phyloP scores from a whole-genome alignment of 2,797 vertebrate species.

The Chaetodon trifasciatus region DNA sequence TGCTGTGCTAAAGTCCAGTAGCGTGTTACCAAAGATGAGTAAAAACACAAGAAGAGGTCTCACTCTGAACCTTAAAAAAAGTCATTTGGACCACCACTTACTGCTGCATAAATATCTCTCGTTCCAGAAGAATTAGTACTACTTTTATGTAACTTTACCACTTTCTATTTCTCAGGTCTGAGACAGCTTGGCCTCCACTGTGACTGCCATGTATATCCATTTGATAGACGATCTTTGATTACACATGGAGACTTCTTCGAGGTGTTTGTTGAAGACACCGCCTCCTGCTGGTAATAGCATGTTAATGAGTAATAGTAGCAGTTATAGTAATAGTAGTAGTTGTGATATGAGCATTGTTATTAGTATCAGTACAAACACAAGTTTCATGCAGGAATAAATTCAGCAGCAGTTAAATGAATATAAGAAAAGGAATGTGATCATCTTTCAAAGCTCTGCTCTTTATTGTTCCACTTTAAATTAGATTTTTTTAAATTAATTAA shows the following conservation, averaged over 20 bases:
- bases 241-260: constrained; percentile 46
- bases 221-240: constrained; percentile 54
- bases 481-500: neutral
- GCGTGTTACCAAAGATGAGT: constrained; percentile 3
- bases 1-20: constrained; percentile 10
- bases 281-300: constrained; percentile 24
- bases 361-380: neutral
- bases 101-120: neutral
- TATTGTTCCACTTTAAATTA: neutral
- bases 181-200: neutral
- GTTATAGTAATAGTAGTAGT: no score
- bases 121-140: rapidly evolving
- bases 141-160: neutral
- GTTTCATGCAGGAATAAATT: neutral
- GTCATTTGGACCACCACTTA: rapidly evolving
- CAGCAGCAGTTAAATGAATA: neutral
- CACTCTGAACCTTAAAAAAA: constrained; percentile 2
- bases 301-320: neutral
- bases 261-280: neutral
- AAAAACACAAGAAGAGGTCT: rapidly evolving
- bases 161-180: rapidly evolving
- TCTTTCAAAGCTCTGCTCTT: neutral
- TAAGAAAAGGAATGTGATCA: neutral
- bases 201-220: rapidly evolving
- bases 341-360: neutral